Percentiles rank a stretch among this genome's conserved stretches.
phyloP scores from a whole-genome alignment of 2,113 vertebrate genomes.

The Erythrolamprus reginae region DNA sequence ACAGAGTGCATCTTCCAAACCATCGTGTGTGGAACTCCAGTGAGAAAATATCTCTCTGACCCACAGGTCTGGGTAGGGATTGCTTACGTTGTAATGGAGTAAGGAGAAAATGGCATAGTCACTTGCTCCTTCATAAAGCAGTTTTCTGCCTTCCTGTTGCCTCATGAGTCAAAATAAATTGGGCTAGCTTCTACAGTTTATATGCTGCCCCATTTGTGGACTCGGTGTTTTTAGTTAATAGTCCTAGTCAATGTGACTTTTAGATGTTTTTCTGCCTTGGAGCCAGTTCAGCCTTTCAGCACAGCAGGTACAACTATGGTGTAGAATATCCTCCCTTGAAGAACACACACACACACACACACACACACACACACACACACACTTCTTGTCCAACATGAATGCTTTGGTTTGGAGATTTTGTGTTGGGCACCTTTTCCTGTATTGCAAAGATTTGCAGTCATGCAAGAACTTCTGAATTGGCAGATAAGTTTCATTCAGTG shows the following conservation, averaged over 20 bases:
- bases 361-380: too few relatives aligned
- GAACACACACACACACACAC: too few relatives aligned
- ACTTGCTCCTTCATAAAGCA: neutral
- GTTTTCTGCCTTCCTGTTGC: neutral
- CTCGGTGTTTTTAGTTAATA: neutral
- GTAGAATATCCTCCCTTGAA: neutral
- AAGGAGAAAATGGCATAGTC: neutral
- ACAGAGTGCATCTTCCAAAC: neutral
- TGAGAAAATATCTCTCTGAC: too few relatives aligned
- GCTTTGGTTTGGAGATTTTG: neutral
- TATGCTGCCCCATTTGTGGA: neutral
- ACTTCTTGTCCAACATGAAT: neutral
- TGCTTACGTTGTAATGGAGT: neutral
- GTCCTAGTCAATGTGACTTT: neutral
- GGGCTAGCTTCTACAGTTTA: neutral
- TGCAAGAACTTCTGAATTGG: neutral
- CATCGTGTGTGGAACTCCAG: neutral
- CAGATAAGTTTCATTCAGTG: neutral
- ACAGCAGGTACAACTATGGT: neutral
- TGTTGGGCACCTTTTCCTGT: neutral
- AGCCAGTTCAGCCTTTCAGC: neutral
- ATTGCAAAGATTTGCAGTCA: neutral
- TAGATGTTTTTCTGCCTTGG: neutral
- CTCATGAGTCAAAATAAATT: too few relatives aligned
- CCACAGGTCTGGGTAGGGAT: rapidly evolving